A percentile compares a stretch with the other conserved stretches of the same genome.
Evolutionary conservation across 2,888 invertebrate genomes (phyloP).

Genomic region (Stenichneumon culpator): DNA sequence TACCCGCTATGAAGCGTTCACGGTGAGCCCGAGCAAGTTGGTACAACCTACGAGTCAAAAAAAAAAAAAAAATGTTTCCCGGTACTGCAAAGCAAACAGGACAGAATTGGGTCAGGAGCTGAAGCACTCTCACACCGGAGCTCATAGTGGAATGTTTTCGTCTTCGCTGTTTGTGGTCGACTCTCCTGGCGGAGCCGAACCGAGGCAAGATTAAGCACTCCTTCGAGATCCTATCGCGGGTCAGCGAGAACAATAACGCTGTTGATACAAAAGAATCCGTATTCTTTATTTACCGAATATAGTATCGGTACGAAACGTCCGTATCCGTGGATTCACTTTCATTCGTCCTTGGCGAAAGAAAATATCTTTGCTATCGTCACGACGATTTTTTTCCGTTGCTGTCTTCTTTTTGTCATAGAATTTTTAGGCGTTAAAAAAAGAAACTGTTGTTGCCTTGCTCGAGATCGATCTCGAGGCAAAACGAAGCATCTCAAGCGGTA

Average conservation of each 20-base stretch:
- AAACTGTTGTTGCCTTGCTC: too few relatives aligned
- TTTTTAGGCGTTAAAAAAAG: too few relatives aligned
- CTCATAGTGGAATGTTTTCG: neutral
- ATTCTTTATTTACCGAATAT: neutral
- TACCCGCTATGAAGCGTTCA: neutral
- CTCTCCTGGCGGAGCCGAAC: neutral
- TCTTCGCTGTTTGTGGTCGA: conserved; percentile 1
- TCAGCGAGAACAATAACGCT: neutral
- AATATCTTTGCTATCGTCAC: neutral
- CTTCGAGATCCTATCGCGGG: neutral
- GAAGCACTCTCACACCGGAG: neutral
- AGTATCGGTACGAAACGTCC: neutral
- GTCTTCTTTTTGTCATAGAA: too few relatives aligned
- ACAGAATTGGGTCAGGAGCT: conserved; percentile 4
- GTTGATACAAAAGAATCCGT: neutral
- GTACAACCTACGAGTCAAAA: neutral
- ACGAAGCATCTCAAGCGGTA: too few relatives aligned
- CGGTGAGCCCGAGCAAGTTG: neutral
- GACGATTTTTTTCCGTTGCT: neutral
- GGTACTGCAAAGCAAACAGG: conserved; percentile 6
- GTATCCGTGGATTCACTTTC: neutral
- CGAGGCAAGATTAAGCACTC: neutral
- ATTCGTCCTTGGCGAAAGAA: neutral
- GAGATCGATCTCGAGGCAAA: too few relatives aligned
- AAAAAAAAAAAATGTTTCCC: neutral